Conservation (phyloP, 2,888 invertebrate genomes). For the Crioceris asparagi region DNA sequence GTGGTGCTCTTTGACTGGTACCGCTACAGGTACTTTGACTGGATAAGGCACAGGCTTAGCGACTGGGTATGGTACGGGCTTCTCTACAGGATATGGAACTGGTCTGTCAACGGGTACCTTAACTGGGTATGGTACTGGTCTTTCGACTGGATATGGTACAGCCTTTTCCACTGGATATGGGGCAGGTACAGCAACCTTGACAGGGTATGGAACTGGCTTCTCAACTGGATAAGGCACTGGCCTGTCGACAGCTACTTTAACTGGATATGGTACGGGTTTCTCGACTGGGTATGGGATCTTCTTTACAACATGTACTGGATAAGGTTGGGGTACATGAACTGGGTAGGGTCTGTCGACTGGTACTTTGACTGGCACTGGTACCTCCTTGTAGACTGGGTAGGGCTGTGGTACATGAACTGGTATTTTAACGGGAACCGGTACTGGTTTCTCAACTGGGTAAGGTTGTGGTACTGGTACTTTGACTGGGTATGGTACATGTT, state of each 20-base stretch:
- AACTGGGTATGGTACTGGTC: slow-evolving; percentile 44
- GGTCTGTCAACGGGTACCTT: slow-evolving; percentile 46
- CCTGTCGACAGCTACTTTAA: slow-evolving; percentile 47
- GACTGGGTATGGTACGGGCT: slow-evolving; percentile 56
- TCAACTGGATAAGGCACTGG: slow-evolving; percentile 51
- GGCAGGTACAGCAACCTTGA: slow-evolving; percentile 55
- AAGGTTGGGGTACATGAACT: slow-evolving; percentile 56
- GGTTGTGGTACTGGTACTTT: slow-evolving; percentile 65
- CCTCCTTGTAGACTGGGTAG: slow-evolving; percentile 58
- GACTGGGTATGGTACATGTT: slow-evolving; percentile 62
- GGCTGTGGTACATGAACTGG: slow-evolving; percentile 67
- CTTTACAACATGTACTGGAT: slow-evolving; percentile 57
- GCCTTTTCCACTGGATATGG: slow-evolving; percentile 60
- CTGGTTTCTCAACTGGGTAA: slow-evolving; percentile 67
- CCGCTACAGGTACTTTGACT: slow-evolving; percentile 49
- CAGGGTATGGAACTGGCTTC: slow-evolving; percentile 51
- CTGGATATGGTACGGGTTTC: slow-evolving; percentile 54
- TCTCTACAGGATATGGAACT: slow-evolving; percentile 48
- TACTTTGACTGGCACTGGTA: slow-evolving; percentile 60
- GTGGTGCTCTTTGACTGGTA: slow-evolving; percentile 21
- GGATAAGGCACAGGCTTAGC: slow-evolving; percentile 51
- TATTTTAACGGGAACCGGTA: slow-evolving; percentile 64
- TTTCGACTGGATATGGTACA: slow-evolving; percentile 54
- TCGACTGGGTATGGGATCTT: slow-evolving; percentile 60
- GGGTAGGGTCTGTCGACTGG: slow-evolving; percentile 60